phyloP scores from a whole-genome alignment of 2,113 vertebrate species.

The Esox niger region DNA sequence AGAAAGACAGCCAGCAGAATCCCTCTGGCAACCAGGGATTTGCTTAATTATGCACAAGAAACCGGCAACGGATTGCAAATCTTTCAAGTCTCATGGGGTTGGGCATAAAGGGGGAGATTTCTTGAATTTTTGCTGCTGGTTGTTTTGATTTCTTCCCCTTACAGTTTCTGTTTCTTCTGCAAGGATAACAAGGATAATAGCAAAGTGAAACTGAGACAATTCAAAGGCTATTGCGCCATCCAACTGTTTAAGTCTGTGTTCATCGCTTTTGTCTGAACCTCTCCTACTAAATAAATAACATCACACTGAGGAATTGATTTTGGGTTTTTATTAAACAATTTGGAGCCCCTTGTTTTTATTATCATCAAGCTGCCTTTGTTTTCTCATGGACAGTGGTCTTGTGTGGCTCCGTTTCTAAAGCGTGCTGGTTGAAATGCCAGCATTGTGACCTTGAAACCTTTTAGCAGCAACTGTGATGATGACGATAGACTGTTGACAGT shows the following conservation, averaged over 20 bases:
- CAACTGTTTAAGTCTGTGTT: not conserved
- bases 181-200: constrained; percentile 26
- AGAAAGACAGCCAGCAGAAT: constrained; percentile 37
- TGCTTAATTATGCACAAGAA: constrained; percentile 70
- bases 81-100: constrained; percentile 56
- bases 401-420: not conserved
- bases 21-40: constrained; percentile 38
- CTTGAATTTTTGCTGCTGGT: constrained; percentile 47
- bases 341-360: not conserved
- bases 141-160: not conserved
- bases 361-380: constrained; percentile 28
- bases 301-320: not conserved
- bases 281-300: constrained; percentile 6
- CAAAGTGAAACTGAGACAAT: constrained; percentile 15
- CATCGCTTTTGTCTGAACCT: constrained; percentile 7
- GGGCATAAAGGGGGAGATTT: constrained; percentile 43
- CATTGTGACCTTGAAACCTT: not conserved
- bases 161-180: constrained; percentile 10
- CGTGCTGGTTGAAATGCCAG: no score
- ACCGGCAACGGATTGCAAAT: constrained; percentile 61
- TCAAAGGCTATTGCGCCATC: constrained; percentile 2
- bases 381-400: constrained; percentile 12
- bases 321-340: constrained; percentile 31
- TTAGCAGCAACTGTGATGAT: constrained; percentile 8
- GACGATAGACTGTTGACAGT: not conserved